Conservation (phyloP, 1,140 invertebrate species). For the Andricus grossulariae region DNA sequence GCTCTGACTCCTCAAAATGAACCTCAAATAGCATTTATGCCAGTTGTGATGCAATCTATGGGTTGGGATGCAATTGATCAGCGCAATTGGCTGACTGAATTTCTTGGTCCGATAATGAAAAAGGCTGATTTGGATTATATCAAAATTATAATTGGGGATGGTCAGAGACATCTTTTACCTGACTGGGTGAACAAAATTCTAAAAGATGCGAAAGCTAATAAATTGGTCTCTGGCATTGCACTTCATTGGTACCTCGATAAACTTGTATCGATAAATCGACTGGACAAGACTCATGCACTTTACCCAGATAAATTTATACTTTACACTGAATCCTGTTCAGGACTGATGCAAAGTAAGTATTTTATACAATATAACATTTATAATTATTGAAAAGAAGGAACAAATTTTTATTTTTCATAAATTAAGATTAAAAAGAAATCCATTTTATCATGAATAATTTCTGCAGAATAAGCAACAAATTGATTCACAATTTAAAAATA, state of each 20-base stretch:
- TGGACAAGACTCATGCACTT: background rate
- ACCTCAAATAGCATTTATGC: background rate
- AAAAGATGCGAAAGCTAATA: background rate
- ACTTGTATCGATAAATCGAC: background rate
- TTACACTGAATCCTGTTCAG: background rate
- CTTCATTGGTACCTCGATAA: conserved; percentile 1
- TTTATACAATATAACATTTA: no score
- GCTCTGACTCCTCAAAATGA: conserved; percentile 12
- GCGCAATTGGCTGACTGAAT: background rate
- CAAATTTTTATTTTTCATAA: no score
- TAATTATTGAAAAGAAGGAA: no score
- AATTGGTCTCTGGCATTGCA: background rate
- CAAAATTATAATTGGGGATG: conserved; percentile 20
- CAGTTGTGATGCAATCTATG: background rate
- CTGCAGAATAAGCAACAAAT: no score
- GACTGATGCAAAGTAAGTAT: background rate
- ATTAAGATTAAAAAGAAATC: no score
- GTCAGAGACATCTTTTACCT: background rate
- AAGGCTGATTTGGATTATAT: background rate
- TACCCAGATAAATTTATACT: conserved; percentile 12
- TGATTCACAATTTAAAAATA: no score
- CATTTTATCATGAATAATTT: no score
- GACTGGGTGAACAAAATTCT: background rate
- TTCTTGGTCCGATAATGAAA: background rate
- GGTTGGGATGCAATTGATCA: conserved; percentile 7